Evolutionary conservation across 2,113 vertebrate species (phyloP).

Genomic region (Trachemys scripta): DNA sequence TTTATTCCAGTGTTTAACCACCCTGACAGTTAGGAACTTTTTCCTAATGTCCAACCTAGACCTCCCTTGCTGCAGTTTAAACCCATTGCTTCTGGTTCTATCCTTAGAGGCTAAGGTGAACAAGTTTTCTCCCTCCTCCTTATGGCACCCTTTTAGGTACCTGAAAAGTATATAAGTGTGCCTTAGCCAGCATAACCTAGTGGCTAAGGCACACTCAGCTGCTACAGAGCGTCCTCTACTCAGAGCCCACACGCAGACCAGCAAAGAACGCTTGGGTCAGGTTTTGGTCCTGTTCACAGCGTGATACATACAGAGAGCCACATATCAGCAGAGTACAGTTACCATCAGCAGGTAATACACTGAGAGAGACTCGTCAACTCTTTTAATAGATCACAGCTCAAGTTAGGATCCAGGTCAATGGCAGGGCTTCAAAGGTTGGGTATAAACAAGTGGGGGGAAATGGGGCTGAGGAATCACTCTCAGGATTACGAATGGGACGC

Average conservation of each 20-base stretch:
- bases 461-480: background rate
- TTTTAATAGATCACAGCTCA: background rate
- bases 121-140: too few species aligned
- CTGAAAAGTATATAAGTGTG: too few species aligned
- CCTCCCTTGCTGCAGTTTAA: too few species aligned
- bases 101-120: too few species aligned
- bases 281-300: background rate
- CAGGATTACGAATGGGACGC: rapidly evolving
- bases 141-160: too few species aligned
- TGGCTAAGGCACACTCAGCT: background rate
- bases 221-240: background rate
- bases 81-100: too few species aligned
- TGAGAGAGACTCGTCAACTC: background rate
- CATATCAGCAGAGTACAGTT: background rate
- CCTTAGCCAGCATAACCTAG: background rate
- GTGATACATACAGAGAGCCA: background rate
- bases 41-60: too few species aligned
- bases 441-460: background rate
- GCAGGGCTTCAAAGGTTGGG: background rate
- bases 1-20: too few species aligned
- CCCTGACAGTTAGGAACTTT: too few species aligned
- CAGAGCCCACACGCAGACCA: background rate
- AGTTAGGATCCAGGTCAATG: background rate
- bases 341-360: background rate
- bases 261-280: background rate